Base-by-base conservation (phyloP, 2,797 vertebrate species). In the Myotis pilosus region DNA sequence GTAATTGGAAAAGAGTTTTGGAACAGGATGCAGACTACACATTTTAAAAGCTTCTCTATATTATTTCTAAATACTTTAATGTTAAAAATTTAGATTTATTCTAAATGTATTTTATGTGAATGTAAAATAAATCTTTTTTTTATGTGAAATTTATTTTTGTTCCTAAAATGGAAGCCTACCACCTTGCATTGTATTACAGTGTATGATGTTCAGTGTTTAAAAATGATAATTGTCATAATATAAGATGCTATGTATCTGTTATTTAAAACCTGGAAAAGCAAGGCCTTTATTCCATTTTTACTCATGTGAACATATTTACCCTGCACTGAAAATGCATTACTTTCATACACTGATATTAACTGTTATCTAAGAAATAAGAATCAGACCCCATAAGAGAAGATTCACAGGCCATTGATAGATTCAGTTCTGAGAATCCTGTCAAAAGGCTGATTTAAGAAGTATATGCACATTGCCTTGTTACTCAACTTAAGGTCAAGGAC, bases 111-210 rank as follows among this genome's bases (percentile, higher is more conserved):
- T 94, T 95, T 91, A 82, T 1, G 41, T 97, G 93, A 97, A 97
- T 97, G 97, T 97, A 95, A 96, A 97, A 97, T 98, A 97, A 98
- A 97, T 97, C 28, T 96, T 95, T 96, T 96, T 97, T 97, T 96
- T 87, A 92, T 81, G 96, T 98, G 96, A 97, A 96, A 96, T 90
- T 84, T 93, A 95, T 95, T 97, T 97, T 95, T 97, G 94, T 94
- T 97, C 97, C 97, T 96, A 92, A 94, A 97, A 95, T 96, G 95
- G 97, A 97, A 97, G 57, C 94, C 96, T 94, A 49, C 44, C 49
- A 94, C 96, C 93, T 97, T 96, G 25, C 89, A 90, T 95, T 97
- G 92, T 98, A 96, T 97, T 85, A 97, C 94, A 97, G 92, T 97
- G 93, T 95, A 98, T 98, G 98, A 98, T 97, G 97, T 98, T 98